Evolutionary conservation across 2,888 invertebrate species (phyloP).

Genomic region (Chalcosyrphus nemorum): DNA sequence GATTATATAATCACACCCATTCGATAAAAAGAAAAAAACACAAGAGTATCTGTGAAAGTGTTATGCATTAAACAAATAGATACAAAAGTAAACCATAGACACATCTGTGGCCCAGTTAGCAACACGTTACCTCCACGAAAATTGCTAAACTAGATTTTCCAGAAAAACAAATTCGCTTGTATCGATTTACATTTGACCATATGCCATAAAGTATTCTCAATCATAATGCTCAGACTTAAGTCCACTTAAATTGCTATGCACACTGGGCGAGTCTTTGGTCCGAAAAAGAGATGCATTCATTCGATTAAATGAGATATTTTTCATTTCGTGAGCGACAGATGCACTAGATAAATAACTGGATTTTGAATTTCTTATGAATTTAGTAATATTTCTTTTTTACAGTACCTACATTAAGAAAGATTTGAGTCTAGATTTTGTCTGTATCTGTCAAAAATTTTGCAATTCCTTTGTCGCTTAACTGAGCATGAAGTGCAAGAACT

Average conservation of each 20-base stretch:
- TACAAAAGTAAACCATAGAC: not conserved
- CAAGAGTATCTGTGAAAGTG: not conserved
- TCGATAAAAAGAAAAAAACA: too few relatives aligned
- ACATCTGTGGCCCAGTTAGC: constrained; percentile 28
- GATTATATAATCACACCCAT: not conserved
- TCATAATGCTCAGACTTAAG: not conserved
- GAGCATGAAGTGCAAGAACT: not conserved
- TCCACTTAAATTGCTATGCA: not conserved
- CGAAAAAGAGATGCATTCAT: not conserved
- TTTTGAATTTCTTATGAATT: not conserved
- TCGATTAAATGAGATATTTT: not conserved
- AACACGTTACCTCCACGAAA: not conserved
- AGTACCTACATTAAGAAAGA: not conserved
- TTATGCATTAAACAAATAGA: not conserved
- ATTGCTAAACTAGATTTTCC: constrained; percentile 39
- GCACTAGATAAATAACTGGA: not conserved
- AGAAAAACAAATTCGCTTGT: constrained; percentile 19
- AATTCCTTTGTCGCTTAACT: not conserved
- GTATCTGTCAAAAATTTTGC: not conserved
- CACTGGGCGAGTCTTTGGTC: not conserved
- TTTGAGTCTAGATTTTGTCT: not conserved
- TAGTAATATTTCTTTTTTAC: too few relatives aligned
- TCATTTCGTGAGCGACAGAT: not conserved
- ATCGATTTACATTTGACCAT: not conserved
- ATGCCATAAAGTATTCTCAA: not conserved